phyloP scores from a whole-genome alignment of 2,113 vertebrate species.

The Tachysurus vachellii region DNA sequence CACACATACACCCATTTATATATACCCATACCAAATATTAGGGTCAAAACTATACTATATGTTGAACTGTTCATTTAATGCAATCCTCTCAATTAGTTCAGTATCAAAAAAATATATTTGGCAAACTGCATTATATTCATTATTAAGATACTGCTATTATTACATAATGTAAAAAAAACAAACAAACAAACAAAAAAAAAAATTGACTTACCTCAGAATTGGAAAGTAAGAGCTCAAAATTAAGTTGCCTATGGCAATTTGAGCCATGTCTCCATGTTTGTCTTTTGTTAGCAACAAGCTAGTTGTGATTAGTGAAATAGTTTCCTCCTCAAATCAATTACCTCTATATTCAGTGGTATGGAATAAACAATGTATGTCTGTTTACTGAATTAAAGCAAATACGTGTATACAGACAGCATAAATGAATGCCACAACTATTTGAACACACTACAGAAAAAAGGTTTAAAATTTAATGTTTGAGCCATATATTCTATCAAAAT shows the following conservation, averaged over 20 bases:
- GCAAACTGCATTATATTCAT: not conserved
- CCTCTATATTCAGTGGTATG: not conserved
- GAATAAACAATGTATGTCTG: not conserved
- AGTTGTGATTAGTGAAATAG: not conserved
- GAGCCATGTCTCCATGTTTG: not conserved
- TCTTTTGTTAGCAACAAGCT: not conserved
- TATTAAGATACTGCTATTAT: not conserved
- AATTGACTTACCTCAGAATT: not conserved
- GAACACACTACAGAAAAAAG: not conserved
- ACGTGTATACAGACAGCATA: not conserved
- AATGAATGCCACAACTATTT: not conserved
- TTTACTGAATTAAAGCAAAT: not conserved
- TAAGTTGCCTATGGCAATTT: not conserved
- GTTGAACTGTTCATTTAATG: too few species aligned
- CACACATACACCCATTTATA: too few species aligned
- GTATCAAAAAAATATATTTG: too few species aligned
- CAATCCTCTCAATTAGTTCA: not conserved
- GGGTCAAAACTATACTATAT: not conserved
- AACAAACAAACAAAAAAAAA: too few species aligned
- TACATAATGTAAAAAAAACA: not conserved
- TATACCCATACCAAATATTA: not conserved
- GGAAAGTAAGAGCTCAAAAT: not conserved
- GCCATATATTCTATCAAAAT: not conserved
- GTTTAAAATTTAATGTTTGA: not conserved
- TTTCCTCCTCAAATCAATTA: not conserved